A percentile compares a stretch with the other conserved stretches of the same genome.
phyloP scores from a whole-genome alignment of 1,140 invertebrate genomes.

The Nylanderia fulva region DNA sequence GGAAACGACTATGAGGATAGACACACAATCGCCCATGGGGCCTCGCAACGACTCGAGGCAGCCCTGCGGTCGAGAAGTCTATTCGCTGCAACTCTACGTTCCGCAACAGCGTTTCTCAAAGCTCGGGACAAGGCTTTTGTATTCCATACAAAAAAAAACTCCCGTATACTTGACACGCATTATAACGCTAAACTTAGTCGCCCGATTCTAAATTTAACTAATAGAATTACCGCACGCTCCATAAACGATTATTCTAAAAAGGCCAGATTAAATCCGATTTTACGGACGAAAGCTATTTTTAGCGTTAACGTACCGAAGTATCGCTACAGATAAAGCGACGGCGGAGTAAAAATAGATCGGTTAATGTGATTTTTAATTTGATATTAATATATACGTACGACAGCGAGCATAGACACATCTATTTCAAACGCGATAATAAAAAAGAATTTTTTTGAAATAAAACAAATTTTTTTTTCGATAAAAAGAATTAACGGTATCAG shows the following conservation, averaged over 20 bases:
- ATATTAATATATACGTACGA: not conserved
- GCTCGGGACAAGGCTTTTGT: too few relatives aligned
- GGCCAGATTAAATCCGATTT: not conserved
- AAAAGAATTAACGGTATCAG: too few relatives aligned
- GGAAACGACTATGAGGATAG: not conserved
- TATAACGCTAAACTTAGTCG: too few relatives aligned
- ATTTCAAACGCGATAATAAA: not conserved
- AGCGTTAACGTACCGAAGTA: not conserved
- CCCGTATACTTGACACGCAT: not conserved
- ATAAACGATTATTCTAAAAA: not conserved
- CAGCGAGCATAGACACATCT: not conserved
- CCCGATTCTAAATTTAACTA: not conserved
- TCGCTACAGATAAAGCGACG: not conserved
- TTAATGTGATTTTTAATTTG: not conserved
- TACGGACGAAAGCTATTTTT: not conserved
- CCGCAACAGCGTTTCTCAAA: conserved; percentile 54
- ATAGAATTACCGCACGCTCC: not conserved
- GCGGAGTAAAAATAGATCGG: not conserved
- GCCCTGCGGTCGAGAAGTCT: conserved; percentile 60
- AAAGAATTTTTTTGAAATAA: not conserved
- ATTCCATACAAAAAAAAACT: not conserved
- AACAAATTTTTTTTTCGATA: not conserved
- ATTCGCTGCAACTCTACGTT: conserved; percentile 34
- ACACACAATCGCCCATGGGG: not conserved
- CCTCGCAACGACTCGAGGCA: conserved; percentile 18